Evolutionary conservation across 2,888 invertebrate species (phyloP).

Genomic region (Thera britannica): DNA sequence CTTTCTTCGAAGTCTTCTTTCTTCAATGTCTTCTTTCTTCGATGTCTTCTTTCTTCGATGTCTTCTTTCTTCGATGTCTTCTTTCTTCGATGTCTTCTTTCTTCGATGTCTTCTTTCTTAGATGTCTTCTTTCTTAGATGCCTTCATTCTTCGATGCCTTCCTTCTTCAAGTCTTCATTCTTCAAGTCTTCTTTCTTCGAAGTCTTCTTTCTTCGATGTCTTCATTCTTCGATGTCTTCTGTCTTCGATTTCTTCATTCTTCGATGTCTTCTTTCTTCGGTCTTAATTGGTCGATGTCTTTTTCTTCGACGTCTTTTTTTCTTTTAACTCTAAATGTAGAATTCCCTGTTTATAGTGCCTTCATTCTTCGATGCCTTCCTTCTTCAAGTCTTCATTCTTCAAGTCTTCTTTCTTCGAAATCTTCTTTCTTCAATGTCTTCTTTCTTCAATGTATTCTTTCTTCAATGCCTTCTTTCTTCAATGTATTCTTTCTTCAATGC

Average conservation of each 20-base stretch:
- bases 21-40: constrained; percentile 6
- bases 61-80: constrained; percentile 2
- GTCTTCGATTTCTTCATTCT: constrained; percentile 23
- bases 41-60: not conserved
- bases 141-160: constrained; percentile 7
- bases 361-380: constrained; percentile 25
- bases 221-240: constrained; percentile 18
- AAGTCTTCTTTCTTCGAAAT: constrained; percentile 16
- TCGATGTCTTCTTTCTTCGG: constrained; percentile 29
- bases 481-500: not conserved
- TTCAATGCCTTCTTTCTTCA: not conserved
- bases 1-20: constrained; percentile 1
- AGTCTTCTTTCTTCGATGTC: not conserved
- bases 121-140: constrained; percentile 20
- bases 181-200: not conserved
- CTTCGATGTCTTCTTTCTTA: constrained; percentile 10
- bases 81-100: not conserved
- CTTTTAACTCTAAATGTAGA: not conserved
- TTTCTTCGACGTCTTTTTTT: constrained; percentile 26
- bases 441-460: constrained; percentile 10
- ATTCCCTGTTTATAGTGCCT: constrained; percentile 6
- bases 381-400: constrained; percentile 19
- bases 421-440: constrained; percentile 24
- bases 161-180: constrained; percentile 10
- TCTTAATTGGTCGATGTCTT: constrained; percentile 26